These are phyloP conservation scores for Aspidiotus destructor DNA, from an alignment of 2,888 invertebrate species.

Conservation along the genomic window DNA sequence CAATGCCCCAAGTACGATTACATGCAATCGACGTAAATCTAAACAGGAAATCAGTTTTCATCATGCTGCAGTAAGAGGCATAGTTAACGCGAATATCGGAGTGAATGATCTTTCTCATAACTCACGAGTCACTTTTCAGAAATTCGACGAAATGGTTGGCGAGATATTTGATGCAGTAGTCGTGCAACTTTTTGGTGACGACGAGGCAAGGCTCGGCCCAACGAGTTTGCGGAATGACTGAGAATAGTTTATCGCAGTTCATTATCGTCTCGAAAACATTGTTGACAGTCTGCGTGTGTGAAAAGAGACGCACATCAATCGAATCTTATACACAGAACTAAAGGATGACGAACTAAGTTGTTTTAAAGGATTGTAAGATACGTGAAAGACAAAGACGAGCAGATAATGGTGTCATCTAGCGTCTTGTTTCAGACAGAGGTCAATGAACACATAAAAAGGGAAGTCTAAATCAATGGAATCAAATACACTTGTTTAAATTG, in stretches of 20 bases:
- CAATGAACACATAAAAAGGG: no score
- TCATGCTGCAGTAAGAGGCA: neutral
- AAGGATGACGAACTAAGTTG: neutral
- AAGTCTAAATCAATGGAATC: no score
- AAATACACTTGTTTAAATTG: no score
- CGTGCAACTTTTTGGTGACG: conserved; percentile 67
- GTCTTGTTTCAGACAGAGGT: no score
- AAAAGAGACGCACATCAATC: conserved; percentile 34
- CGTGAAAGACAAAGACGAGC: neutral
- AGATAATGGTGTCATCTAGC: neutral
- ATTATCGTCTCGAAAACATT: conserved; percentile 73
- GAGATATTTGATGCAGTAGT: conserved; percentile 68
- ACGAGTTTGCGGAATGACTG: conserved; percentile 64
- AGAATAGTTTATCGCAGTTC: conserved; percentile 70
- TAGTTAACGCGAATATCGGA: neutral
- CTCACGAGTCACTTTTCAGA: conserved; percentile 51
- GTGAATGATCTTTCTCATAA: conserved; percentile 1
- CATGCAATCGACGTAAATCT: conserved; percentile 14
- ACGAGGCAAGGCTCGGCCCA: conserved; percentile 75
- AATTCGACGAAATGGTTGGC: conserved; percentile 68
- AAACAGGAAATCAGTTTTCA: neutral
- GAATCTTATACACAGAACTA: conserved; percentile 3
- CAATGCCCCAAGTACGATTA: conserved; percentile 51
- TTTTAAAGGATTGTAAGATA: no score
- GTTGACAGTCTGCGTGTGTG: conserved; percentile 52